Conservation (phyloP, 2,888 invertebrate genomes). For the Serripes groenlandicus region DNA sequence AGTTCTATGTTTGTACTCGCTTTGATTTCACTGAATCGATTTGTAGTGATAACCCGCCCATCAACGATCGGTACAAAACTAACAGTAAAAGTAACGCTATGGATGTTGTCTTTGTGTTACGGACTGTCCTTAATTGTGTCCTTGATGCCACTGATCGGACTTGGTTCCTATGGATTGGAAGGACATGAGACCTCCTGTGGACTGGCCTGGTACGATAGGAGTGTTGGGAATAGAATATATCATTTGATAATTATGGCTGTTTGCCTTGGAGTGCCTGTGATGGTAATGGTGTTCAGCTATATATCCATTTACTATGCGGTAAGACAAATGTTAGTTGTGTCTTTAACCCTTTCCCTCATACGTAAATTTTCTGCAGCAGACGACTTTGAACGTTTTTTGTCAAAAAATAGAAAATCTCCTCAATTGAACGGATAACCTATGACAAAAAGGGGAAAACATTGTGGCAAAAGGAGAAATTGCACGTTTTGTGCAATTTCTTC, state of each 20-base stretch:
- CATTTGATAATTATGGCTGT: not conserved
- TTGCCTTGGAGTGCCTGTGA: not conserved
- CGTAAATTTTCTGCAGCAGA: too few species aligned
- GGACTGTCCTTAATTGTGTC: not conserved
- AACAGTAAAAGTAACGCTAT: not conserved
- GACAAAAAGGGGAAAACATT: too few species aligned
- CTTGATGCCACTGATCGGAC: conserved; percentile 6
- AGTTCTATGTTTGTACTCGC: conserved; percentile 9
- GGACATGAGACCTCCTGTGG: conserved; percentile 26
- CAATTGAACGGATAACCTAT: too few species aligned
- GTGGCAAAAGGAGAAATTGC: too few species aligned
- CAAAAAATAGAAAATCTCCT: too few species aligned
- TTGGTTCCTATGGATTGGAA: conserved; percentile 26
- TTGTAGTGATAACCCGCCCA: not conserved
- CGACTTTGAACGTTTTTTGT: too few species aligned
- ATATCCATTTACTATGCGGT: not conserved
- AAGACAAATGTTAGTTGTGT: too few species aligned
- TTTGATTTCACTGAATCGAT: conserved; percentile 6
- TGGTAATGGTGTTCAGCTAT: conserved; percentile 9
- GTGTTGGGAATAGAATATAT: not conserved
- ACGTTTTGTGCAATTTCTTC: too few species aligned
- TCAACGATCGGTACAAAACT: not conserved
- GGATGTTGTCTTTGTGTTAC: not conserved
- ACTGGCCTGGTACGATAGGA: conserved; percentile 9
- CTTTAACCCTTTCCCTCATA: too few species aligned